A percentile compares a stretch with the other conserved stretches of the same genome.
These are phyloP conservation scores for Linnaemya tessellans DNA, from an alignment of 2,888 invertebrate species.

Conservation along the genomic window DNA sequence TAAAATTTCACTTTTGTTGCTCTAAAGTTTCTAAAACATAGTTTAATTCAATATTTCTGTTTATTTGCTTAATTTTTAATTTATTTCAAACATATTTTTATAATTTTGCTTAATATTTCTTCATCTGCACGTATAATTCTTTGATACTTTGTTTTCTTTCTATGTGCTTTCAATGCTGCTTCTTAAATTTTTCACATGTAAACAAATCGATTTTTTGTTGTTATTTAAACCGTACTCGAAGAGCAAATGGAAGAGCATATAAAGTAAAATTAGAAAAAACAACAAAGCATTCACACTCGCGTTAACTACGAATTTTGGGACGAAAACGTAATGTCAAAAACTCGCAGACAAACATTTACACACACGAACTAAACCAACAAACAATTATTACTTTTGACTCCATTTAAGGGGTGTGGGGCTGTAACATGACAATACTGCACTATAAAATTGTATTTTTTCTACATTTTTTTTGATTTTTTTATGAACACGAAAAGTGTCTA, in stretches of 20 bases:
- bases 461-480: constrained; percentile 12
- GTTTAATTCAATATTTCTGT: not conserved
- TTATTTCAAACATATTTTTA: not conserved
- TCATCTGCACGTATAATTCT: constrained; percentile 15
- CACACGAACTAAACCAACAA: constrained; percentile 2
- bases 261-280: constrained; percentile 25
- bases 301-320: constrained; percentile 37
- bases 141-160: constrained; percentile 39
- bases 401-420: not conserved
- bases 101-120: constrained; percentile 1
- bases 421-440: not conserved
- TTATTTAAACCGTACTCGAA: constrained; percentile 47
- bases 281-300: constrained; percentile 31
- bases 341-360: constrained; percentile 22
- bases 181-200: constrained; percentile 67
- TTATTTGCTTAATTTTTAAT: not conserved
- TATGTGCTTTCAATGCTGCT: constrained; percentile 10
- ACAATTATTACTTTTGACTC: not conserved
- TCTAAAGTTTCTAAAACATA: not conserved
- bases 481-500: constrained; percentile 26
- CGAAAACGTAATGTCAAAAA: constrained; percentile 63
- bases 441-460: constrained; percentile 49
- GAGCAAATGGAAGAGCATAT: constrained; percentile 8
- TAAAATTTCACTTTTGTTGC: not conserved
- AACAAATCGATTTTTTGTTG: constrained; percentile 74